Evolutionary conservation across 2,888 invertebrate genomes (phyloP), one percentile per base, ranked within the genome.

Genomic region (Tinea semifulvella): DNA sequence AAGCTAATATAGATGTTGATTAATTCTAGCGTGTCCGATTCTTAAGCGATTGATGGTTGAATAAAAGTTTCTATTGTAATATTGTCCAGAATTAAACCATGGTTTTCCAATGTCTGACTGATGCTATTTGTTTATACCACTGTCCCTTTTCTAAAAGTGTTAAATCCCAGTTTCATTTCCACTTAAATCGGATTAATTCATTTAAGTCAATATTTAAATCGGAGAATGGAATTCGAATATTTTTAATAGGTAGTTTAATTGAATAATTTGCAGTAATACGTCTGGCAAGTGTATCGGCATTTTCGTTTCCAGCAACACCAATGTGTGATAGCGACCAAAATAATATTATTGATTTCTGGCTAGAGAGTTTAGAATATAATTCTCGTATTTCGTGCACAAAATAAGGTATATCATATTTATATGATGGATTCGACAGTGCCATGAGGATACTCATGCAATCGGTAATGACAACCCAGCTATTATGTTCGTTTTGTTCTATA

Each of bases 391-490:
- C 13, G 11, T 31, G 31, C 4, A 31, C 11, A 11, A 31, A 7
- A 31, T 31, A 31, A 8, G 8, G 8, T 11, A 11, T 31, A 11
- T 31, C 13, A 7, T 7, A 31, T 31, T 31, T 31, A 31, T 31
- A 31, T 10, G 7, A 31, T 5, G 31, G 31, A 31, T 31, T 31
- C 13, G 8, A 7, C 4, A 38, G 17, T 16, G 38, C 16, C 18
- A 18, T 38, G 5, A 38, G 38, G 17, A 38, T 11, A 18, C 38
- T 38, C 17, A 38, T 16, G 17, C 38, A 16, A 38, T 38, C 38
- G 18, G 17, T 38, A 38, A 38, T 17, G 6, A 38, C 11, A 3
- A 38, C 8, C 38, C 38, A 38, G 4, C 17, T 13, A n/a, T 31
- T n/a, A 7, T 7, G 8, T n/a, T 31, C 4, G 4, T 11, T 31